These are phyloP conservation scores for Parazoanthus atlanticus DNA, from an alignment of 92 coral and sea anemone species.

Conservation along the genomic window DNA sequence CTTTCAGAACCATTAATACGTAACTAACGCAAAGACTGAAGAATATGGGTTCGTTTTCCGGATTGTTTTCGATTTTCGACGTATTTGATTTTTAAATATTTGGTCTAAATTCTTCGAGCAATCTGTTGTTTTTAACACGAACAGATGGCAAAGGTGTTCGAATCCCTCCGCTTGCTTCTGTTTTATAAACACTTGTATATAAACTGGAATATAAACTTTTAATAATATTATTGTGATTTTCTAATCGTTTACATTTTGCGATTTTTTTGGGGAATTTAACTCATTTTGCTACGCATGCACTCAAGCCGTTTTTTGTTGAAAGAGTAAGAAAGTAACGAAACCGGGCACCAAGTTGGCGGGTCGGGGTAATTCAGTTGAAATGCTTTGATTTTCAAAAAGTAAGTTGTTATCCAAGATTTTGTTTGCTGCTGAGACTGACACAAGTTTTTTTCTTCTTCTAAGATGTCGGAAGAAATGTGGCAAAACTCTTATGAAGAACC, in stretches of 20 bases:
- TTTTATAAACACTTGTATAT: neutral
- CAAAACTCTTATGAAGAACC: constrained; percentile 35
- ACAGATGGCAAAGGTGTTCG: neutral
- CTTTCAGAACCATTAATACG: neutral
- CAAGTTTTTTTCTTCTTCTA: neutral
- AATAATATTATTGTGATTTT: neutral
- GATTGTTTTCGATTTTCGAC: neutral
- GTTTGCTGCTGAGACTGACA: neutral
- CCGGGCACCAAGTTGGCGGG: neutral
- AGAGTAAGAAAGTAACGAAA: neutral
- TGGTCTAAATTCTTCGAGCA: neutral
- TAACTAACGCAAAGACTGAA: neutral
- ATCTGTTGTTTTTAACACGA: neutral
- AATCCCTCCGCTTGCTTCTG: neutral
- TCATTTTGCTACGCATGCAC: neutral
- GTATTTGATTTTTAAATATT: neutral
- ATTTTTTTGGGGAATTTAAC: neutral
- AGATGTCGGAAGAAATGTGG: constrained; percentile 45
- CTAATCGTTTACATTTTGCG: neutral
- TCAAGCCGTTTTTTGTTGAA: too few relatives aligned
- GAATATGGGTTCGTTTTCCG: neutral
- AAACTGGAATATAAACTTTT: neutral
- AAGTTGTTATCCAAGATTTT: neutral
- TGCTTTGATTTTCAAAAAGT: neutral
- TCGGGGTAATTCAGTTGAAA: neutral